These are phyloP conservation scores for Cephus cinctus DNA, from an alignment of 1,140 invertebrate genomes.

Conservation along the genomic window DNA sequence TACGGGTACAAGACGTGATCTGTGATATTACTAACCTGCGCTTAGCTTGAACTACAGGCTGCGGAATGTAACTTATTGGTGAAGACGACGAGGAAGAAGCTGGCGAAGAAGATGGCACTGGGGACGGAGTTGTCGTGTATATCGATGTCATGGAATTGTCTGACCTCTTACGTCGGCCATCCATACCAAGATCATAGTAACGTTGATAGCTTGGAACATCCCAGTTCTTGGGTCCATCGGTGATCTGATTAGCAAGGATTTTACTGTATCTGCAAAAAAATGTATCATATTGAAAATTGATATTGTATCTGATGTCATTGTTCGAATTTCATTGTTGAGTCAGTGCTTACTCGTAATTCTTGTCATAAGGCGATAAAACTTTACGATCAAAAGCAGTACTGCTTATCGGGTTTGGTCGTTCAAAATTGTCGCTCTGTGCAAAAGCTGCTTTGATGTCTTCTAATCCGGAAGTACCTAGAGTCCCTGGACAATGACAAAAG, in stretches of 20 bases:
- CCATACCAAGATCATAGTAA: constrained; percentile 25
- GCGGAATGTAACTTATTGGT: constrained; percentile 11
- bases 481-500: constrained; percentile 16
- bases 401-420: constrained; percentile 16
- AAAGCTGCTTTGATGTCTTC: constrained; percentile 31
- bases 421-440: constrained; percentile 21
- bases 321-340: not conserved
- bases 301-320: not conserved
- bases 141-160: constrained; percentile 22
- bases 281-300: not conserved
- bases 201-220: constrained; percentile 29
- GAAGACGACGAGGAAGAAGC: constrained; percentile 15
- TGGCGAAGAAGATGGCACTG: constrained; percentile 14
- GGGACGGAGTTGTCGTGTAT: constrained; percentile 10
- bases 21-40: constrained; percentile 43
- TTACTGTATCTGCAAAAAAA: constrained; percentile 33
- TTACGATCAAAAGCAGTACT: constrained; percentile 28
- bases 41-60: constrained; percentile 27
- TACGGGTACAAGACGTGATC: too few species aligned
- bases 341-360: constrained; percentile 40
- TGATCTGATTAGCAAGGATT: constrained; percentile 33
- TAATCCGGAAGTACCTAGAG: constrained; percentile 29
- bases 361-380: constrained; percentile 24
- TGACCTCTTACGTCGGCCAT: constrained; percentile 40
- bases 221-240: constrained; percentile 33